Conservation (phyloP, 2,113 vertebrate species). For the Parus major region DNA sequence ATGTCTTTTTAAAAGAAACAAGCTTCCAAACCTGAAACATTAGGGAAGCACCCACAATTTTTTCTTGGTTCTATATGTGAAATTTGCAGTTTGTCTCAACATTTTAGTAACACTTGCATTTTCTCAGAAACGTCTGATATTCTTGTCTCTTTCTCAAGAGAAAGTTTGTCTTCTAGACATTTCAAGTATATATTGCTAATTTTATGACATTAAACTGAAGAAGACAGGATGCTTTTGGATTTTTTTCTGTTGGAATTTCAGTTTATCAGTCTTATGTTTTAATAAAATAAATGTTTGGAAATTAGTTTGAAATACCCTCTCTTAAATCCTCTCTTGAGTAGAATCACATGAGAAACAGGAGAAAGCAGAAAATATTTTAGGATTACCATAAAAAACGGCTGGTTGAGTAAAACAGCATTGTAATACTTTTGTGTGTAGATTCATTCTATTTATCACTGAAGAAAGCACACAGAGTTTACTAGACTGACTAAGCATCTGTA, state of each 20-base stretch:
- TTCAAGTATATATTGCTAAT: background rate
- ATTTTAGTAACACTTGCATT: background rate
- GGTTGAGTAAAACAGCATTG: background rate
- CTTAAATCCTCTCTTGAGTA: conserved; percentile 55
- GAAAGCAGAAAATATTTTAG: background rate
- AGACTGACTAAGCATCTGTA: background rate
- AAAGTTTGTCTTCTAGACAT: background rate
- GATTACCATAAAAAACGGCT: background rate
- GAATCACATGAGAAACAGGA: conserved; percentile 1
- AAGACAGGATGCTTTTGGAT: background rate
- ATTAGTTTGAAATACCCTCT: conserved; percentile 1
- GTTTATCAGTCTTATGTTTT: background rate
- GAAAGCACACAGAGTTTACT: background rate
- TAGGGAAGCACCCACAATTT: background rate
- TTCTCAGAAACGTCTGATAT: background rate
- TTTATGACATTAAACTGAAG: background rate
- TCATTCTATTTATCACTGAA: background rate
- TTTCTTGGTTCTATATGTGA: background rate
- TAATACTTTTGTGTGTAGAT: background rate
- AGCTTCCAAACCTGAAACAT: background rate
- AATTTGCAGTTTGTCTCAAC: background rate
- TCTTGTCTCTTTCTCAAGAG: background rate
- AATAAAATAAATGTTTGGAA: conserved; percentile 1
- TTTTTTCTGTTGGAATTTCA: background rate
- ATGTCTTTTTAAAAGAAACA: background rate